Percentiles rank a stretch among this genome's conserved stretches.
These are phyloP conservation scores for Acromyrmex charruanus DNA, from an alignment of 1,140 invertebrate genomes.

Conservation along the genomic window DNA sequence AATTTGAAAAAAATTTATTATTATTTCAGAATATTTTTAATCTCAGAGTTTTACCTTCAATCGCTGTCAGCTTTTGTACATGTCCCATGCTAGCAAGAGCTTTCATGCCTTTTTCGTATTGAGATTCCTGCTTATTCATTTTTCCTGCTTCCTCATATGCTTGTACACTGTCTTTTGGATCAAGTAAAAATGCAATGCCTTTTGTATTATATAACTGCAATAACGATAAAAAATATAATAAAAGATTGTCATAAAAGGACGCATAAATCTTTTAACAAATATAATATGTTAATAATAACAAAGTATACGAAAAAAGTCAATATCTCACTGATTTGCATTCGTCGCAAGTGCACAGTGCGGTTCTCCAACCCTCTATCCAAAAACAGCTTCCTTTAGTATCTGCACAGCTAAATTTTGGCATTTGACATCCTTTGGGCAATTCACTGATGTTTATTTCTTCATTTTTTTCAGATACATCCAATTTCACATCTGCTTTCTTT, in stretches of 20 bases:
- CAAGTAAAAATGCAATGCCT: slow-evolving; percentile 91
- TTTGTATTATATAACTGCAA: slow-evolving; percentile 90
- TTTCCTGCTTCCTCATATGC: slow-evolving; percentile 95
- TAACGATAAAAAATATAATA: slow-evolving; percentile 57
- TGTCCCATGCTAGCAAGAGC: slow-evolving; percentile 92
- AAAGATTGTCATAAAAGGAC: not conserved
- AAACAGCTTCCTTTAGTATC: slow-evolving; percentile 86
- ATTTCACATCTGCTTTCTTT: slow-evolving; percentile 60
- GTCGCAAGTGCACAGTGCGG: slow-evolving; percentile 90
- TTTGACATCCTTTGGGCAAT: slow-evolving; percentile 74
- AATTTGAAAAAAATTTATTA: slow-evolving; percentile 53
- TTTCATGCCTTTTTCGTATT: slow-evolving; percentile 92
- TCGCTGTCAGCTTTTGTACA: slow-evolving; percentile 94
- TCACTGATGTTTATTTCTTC: slow-evolving; percentile 74
- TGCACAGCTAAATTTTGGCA: slow-evolving; percentile 73
- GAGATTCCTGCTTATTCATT: slow-evolving; percentile 86
- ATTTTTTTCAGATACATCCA: slow-evolving; percentile 26
- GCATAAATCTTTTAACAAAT: not conserved
- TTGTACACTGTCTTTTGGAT: slow-evolving; percentile 94
- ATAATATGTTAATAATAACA: not conserved
- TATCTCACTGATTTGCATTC: slow-evolving; percentile 86
- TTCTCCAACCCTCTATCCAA: slow-evolving; percentile 92
- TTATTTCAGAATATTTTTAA: not conserved
- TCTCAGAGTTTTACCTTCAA: slow-evolving; percentile 87
- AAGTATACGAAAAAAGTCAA: not conserved